Conservation (phyloP, 2,797 vertebrate species). For the Neosilurus mollespiculum region DNA sequence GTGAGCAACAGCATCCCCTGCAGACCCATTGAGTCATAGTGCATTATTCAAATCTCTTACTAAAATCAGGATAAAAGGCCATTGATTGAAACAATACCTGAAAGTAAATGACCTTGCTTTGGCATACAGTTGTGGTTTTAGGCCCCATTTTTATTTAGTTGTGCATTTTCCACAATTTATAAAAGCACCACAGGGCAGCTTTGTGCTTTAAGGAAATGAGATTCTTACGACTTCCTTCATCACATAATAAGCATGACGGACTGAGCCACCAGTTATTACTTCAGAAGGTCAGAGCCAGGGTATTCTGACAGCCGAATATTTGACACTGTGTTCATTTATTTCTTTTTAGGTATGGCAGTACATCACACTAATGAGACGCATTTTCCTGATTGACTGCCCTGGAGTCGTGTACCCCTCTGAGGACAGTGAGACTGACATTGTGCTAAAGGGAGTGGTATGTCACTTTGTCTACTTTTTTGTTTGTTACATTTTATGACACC, state of each 20-base stretch:
- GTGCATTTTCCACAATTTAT: slow-evolving; percentile 13
- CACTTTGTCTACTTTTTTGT: background rate
- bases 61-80: background rate
- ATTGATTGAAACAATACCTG: background rate
- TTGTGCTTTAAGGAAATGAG: slow-evolving; percentile 3
- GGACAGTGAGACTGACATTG: slow-evolving; percentile 92
- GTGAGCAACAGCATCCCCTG: background rate
- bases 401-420: slow-evolving; percentile 97
- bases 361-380: slow-evolving; percentile 94
- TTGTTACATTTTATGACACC: background rate
- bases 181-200: slow-evolving; percentile 8
- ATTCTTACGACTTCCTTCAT: slow-evolving; percentile 7
- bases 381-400: slow-evolving; percentile 96
- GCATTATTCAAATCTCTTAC: background rate
- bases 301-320: background rate
- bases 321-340: background rate
- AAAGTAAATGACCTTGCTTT: background rate
- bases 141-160: background rate
- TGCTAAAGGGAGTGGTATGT: slow-evolving; percentile 90
- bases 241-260: slow-evolving; percentile 2
- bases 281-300: background rate
- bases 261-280: slow-evolving; percentile 4
- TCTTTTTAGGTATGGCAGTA: slow-evolving; percentile 92
- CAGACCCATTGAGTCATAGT: background rate
- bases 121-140: background rate